phyloP scores from a whole-genome alignment of 2,888 invertebrate species.

The Plagodis dolabraria region DNA sequence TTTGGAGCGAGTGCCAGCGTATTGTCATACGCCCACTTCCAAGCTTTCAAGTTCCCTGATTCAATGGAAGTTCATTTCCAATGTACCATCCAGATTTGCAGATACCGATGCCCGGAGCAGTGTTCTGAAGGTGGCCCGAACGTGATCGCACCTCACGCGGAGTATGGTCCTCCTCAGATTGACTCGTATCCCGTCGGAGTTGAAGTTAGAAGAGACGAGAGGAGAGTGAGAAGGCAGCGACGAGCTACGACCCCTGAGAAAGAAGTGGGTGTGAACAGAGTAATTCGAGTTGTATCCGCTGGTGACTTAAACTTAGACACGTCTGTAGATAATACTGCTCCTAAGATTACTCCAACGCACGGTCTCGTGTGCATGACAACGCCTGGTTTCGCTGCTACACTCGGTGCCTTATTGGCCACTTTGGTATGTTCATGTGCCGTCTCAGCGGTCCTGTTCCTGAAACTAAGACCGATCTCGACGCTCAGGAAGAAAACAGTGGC shows the following conservation, averaged over 20 bases:
- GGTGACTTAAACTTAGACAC: conserved; percentile 93
- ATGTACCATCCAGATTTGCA: conserved; percentile 97
- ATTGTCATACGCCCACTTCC: conserved; percentile 96
- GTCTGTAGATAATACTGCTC: conserved; percentile 87
- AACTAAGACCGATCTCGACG: conserved; percentile 89
- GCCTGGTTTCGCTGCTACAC: conserved; percentile 95
- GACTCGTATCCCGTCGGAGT: conserved; percentile 84
- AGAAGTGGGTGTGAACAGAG: conserved; percentile 94
- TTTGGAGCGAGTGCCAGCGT: conserved; percentile 97
- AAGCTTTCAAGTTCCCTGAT: conserved; percentile 98
- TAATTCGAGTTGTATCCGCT: conserved; percentile 95
- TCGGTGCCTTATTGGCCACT: conserved; percentile 92
- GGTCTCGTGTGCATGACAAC: conserved; percentile 96
- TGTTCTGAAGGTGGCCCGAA: conserved; percentile 88
- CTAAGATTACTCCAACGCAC: conserved; percentile 87
- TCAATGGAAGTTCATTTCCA: conserved; percentile 99
- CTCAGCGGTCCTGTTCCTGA: conserved; percentile 93
- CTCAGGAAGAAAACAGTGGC: conserved; percentile 83
- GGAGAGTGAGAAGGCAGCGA: conserved; percentile 88
- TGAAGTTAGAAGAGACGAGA: conserved; percentile 89
- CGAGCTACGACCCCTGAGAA: conserved; percentile 88
- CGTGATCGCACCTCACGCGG: conserved; percentile 83
- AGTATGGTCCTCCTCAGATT: conserved; percentile 89
- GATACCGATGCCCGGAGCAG: conserved; percentile 96
- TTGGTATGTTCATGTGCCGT: conserved; percentile 93